Base-by-base conservation (phyloP, 2,113 vertebrate genomes). In the Laticauda laticaudata region DNA sequence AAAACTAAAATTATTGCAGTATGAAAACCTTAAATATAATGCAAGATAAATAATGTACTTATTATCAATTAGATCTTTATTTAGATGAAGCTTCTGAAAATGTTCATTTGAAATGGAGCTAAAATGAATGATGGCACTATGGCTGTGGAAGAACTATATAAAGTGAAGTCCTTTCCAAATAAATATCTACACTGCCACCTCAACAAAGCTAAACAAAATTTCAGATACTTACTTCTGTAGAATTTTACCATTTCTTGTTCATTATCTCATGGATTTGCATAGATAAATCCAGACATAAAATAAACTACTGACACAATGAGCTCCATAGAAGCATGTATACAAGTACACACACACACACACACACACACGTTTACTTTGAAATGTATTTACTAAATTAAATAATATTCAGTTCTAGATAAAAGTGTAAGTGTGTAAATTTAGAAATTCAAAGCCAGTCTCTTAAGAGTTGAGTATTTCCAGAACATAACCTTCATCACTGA, bases 21-120 rank as follows among this genome's bases (percentile, higher is more conserved):
- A 24, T 94, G 92, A 94, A 51, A 2, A 9, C 54, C 2, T 39
- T 85, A 93, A 92, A 86, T 45, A 53, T 64, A 92, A 29, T 55
- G 54, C 18, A 86, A 18, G 87, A 15, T 90, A 4, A 48, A 5
- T 51, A 3, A 64, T 90, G 93, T 90, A 64, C 87, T 92, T 1
- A 9, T 81, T 5, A 0, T 1, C 3, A 64, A 23, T 94, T 57
- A 54, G 88, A 26, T 55, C 54, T 53, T 55, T 91, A 51, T 11
- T 34, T 34, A n/a, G 21, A 85, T 24, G 21, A 91, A 34, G 11
- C 51, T 26, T 86, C 24, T 55, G 15, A 91, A 91, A 59, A 86
- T 91, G 55, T 91, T 26, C 7, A 48, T 1, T 64, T 86, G 86
- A n/a, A 5, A 24, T 94, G 54, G 54, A 87, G 23, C 23, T 86